Conservation (phyloP, 2,888 invertebrate species). For the Ichneumoninae sp. region DNA sequence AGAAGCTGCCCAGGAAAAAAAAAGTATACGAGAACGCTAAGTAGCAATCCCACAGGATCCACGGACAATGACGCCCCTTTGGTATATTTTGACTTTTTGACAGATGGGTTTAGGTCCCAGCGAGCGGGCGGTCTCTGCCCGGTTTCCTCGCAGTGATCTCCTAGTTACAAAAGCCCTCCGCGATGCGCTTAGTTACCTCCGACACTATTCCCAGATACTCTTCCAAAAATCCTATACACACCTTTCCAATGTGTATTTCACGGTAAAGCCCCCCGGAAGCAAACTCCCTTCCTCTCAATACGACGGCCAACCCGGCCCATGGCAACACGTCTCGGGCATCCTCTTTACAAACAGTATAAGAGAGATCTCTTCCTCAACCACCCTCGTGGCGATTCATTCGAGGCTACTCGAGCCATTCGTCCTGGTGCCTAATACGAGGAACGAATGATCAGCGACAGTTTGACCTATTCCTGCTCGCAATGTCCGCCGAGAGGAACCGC, state of each 20-base stretch:
- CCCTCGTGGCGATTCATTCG: slow-evolving; percentile 29
- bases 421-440: slow-evolving; percentile 39
- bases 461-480: slow-evolving; percentile 10
- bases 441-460: slow-evolving; percentile 53
- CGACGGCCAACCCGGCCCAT: not conserved
- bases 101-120: slow-evolving; percentile 79
- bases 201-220: slow-evolving; percentile 47
- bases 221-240: slow-evolving; percentile 58
- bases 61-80: slow-evolving; percentile 80
- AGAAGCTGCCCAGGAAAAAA: slow-evolving; percentile 66
- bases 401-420: slow-evolving; percentile 47
- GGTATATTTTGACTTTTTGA: slow-evolving; percentile 84
- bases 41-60: slow-evolving; percentile 83
- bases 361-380: slow-evolving; percentile 29
- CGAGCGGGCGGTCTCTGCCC: slow-evolving; percentile 65
- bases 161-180: slow-evolving; percentile 10
- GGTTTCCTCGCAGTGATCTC: slow-evolving; percentile 16
- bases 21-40: slow-evolving; percentile 81
- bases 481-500: slow-evolving; percentile 15
- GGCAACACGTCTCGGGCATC: slow-evolving; percentile 23
- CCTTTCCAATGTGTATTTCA: slow-evolving; percentile 32
- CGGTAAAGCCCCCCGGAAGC: slow-evolving; percentile 51
- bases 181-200: slow-evolving; percentile 53
- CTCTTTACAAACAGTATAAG: slow-evolving; percentile 2
- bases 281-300: slow-evolving; percentile 25